Base-by-base conservation (phyloP, 2,113 vertebrate species). In the Bos taurus region DNA sequence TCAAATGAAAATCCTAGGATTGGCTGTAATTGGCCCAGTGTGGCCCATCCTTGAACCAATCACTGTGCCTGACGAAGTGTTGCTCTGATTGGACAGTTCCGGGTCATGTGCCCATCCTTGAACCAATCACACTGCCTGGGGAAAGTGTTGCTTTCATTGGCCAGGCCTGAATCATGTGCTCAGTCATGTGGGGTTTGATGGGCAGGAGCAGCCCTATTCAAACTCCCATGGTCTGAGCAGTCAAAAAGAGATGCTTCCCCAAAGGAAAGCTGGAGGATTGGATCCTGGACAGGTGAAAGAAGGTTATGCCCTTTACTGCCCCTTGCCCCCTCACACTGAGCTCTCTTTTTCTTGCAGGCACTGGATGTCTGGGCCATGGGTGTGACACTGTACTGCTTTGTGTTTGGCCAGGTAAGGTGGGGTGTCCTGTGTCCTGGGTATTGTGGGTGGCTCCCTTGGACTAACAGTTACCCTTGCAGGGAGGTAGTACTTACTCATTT, bases 281-380 rank as follows among this genome's bases (percentile, higher is more conserved):
- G 82, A 7, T 48, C 36, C 19, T 52, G 26, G 82, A 5, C 4
- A 43, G 46, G 40, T 26, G 30, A n/a, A 50, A 57, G 40, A 33
- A 52, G 10, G 7, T n/a, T 50, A 1, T 19, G 8, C 7, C 50
- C 3, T 25, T 71, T 6, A 10, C 52, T 11, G 12, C 7, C 23
- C 28, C 2, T n/a, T 59, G 26, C 36, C 26, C 14, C 15, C 28
- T 85, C 50, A 87, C 14, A 14, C 11, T 13, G 12, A 46, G 7
- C 36, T 67, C n/a, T 88, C 17, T 62, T 94, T 90, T 17, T 15
- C 87, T 96, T 98, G 4, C 46, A 99, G 99, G 99, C 99, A 77
- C 98, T 99, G 99, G 99, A 99, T 97, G 99, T 99, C 43, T 99
- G 99, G 99, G 99, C 99, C 82, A 99, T 99, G 99, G 99, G 99